Conservation (phyloP, 2,888 invertebrate genomes). For the Ypsolopha sequella region DNA sequence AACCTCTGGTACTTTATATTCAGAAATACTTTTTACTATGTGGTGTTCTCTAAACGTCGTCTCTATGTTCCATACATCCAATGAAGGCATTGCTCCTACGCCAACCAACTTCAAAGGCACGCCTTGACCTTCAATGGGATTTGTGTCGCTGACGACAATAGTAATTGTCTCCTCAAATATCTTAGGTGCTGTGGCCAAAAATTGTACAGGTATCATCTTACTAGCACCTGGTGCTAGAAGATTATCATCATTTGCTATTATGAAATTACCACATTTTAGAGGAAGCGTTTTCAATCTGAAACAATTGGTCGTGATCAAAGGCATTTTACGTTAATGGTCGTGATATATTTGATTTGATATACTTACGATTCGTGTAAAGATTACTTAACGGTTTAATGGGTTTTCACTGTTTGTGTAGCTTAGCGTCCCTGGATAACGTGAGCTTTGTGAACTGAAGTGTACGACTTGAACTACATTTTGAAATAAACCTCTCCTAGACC, state of each 20-base stretch:
- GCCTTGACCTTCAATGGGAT: constrained; percentile 59
- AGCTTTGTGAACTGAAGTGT: too few relatives aligned
- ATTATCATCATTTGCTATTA: constrained; percentile 54
- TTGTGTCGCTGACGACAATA: constrained; percentile 58
- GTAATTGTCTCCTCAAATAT: constrained; percentile 53
- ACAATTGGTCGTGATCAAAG: too few relatives aligned
- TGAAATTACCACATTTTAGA: constrained; percentile 52
- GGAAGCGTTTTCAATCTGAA: constrained; percentile 48
- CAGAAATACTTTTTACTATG: constrained; percentile 61
- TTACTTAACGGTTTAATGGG: too few relatives aligned
- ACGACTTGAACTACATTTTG: too few relatives aligned
- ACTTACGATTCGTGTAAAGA: neutral
- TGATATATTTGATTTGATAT: too few relatives aligned
- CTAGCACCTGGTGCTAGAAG: constrained; percentile 56
- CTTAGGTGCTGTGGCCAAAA: constrained; percentile 36
- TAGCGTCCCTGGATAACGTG: too few relatives aligned
- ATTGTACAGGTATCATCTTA: constrained; percentile 49
- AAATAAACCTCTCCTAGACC: too few relatives aligned
- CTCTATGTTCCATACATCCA: constrained; percentile 69
- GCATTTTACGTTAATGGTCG: too few relatives aligned
- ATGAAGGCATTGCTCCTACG: constrained; percentile 65
- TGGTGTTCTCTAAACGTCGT: constrained; percentile 72
- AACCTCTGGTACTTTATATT: constrained; percentile 63
- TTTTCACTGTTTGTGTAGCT: too few relatives aligned
- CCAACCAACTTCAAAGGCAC: constrained; percentile 59